phyloP scores from a whole-genome alignment of 35 echinoderm and acorn worm genomes.

The Stichopus chloronotus region DNA sequence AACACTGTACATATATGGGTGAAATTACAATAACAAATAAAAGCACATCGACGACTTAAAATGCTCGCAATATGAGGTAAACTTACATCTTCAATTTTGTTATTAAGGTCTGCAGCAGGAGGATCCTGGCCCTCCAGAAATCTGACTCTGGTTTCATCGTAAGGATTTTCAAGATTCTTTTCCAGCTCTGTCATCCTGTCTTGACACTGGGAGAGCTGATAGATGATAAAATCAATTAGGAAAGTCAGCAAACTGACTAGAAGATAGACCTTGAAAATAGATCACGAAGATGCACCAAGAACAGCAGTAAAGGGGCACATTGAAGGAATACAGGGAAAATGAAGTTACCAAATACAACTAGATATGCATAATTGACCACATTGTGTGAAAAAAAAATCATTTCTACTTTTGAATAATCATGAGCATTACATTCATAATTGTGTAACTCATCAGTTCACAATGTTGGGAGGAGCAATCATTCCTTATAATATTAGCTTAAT shows the following conservation, averaged over 20 bases:
- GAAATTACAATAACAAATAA: too few species aligned
- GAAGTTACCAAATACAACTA: too few species aligned
- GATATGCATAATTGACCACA: too few species aligned
- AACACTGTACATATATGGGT: too few species aligned
- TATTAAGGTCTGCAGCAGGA: constrained; percentile 83
- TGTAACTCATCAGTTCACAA: too few species aligned
- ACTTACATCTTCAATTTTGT: constrained; percentile 94
- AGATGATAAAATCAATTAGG: not conserved
- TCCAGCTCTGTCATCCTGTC: constrained; percentile 96
- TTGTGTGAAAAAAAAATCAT: too few species aligned
- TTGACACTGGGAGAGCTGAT: constrained; percentile 91
- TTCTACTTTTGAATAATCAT: too few species aligned
- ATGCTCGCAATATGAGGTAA: not conserved
- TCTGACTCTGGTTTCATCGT: constrained; percentile 89
- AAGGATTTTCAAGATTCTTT: constrained; percentile 93
- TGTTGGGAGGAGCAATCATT: too few species aligned
- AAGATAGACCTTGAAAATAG: not conserved
- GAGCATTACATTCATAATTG: too few species aligned
- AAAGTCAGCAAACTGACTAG: not conserved
- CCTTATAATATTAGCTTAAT: too few species aligned
- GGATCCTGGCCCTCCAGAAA: constrained; percentile 87
- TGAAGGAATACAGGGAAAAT: too few species aligned
- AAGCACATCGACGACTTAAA: too few species aligned
- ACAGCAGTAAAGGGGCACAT: not conserved
- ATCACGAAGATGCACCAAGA: not conserved